Percentiles rank a stretch among this genome's conserved stretches.
These are phyloP conservation scores for Rhopalosiphum padi DNA, from an alignment of 1,140 invertebrate species.

Conservation along the genomic window DNA sequence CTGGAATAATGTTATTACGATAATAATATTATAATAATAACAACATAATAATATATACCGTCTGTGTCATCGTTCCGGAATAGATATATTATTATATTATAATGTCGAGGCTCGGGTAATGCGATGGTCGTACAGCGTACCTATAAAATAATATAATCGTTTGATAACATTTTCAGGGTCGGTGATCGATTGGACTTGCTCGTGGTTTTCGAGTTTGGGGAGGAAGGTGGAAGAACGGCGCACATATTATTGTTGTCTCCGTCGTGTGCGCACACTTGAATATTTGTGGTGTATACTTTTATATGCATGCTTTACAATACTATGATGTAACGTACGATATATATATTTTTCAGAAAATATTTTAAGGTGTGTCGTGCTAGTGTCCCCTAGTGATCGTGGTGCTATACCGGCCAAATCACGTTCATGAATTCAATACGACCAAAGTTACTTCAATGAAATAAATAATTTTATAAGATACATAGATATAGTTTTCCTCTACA, in stretches of 20 bases:
- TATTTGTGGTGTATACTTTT: background rate
- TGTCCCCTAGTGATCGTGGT: too few relatives aligned
- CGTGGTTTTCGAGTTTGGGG: background rate
- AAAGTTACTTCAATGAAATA: too few relatives aligned
- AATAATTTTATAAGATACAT: too few relatives aligned
- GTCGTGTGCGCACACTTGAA: too few relatives aligned
- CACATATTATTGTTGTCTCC: background rate
- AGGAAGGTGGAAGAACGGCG: background rate
- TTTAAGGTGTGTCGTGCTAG: too few relatives aligned
- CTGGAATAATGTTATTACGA: background rate
- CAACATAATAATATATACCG: background rate
- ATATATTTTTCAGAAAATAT: too few relatives aligned
- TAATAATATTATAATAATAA: background rate
- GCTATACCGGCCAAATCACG: too few relatives aligned
- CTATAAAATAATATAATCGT: background rate
- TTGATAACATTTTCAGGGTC: background rate
- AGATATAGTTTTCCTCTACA: too few relatives aligned
- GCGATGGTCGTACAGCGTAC: background rate
- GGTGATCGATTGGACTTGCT: background rate
- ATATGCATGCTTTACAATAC: too few relatives aligned
- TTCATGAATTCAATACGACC: too few relatives aligned
- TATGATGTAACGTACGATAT: too few relatives aligned
- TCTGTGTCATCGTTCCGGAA: background rate
- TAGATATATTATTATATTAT: too few relatives aligned
- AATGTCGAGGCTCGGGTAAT: background rate